Evolutionary conservation across 1,140 invertebrate species (phyloP).

Genomic region (Ephestia elutella): DNA sequence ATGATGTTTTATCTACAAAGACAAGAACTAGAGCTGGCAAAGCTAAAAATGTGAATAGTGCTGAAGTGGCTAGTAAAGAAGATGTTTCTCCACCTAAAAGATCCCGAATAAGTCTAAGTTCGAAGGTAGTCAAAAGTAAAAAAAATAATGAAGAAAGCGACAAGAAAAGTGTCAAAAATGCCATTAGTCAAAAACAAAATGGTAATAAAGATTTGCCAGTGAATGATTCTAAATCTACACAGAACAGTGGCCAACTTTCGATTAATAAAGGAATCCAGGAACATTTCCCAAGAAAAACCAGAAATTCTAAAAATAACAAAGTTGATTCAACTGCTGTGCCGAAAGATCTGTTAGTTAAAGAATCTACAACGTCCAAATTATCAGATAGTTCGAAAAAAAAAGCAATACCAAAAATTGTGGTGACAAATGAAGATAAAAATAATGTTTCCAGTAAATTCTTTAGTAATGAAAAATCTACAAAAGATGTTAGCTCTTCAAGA

Average conservation of each 20-base stretch:
- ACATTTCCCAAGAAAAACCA: slow-evolving; percentile 20
- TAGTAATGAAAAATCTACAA: slow-evolving; percentile 23
- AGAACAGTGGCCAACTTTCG: not conserved
- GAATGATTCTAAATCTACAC: not conserved
- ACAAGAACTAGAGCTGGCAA: slow-evolving; percentile 23
- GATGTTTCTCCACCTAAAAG: slow-evolving; percentile 57
- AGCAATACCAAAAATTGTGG: slow-evolving; percentile 38
- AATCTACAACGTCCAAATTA: not conserved
- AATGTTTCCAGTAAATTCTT: slow-evolving; percentile 52
- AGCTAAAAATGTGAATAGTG: slow-evolving; percentile 20
- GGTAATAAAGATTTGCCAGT: not conserved
- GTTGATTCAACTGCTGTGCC: slow-evolving; percentile 4
- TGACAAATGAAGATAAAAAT: slow-evolving; percentile 37
- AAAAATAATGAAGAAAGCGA: not conserved
- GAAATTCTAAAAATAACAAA: slow-evolving; percentile 14
- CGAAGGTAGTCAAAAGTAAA: slow-evolving; percentile 13
- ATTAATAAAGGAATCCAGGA: not conserved
- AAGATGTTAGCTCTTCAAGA: slow-evolving; percentile 16
- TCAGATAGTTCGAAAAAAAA: not conserved
- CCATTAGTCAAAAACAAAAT: not conserved
- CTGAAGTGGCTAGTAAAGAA: slow-evolving; percentile 19
- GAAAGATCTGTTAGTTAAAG: slow-evolving; percentile 4
- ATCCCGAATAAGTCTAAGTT: slow-evolving; percentile 19
- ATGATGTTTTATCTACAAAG: slow-evolving; percentile 28
- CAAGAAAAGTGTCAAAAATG: not conserved